Base-by-base conservation (phyloP, 2,113 vertebrate genomes). In the Centropus bengalensis region DNA sequence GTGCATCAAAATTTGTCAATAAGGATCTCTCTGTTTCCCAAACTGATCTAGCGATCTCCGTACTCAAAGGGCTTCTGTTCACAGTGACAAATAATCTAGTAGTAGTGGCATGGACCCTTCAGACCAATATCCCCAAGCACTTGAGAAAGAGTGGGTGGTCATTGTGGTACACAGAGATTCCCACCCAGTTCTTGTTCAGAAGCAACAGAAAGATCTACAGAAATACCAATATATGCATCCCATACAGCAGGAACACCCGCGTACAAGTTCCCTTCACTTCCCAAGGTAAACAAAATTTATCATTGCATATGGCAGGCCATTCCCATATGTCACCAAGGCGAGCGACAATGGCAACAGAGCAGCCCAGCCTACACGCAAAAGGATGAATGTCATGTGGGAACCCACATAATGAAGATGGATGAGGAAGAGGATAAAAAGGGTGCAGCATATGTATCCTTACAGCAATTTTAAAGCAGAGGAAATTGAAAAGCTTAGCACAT, bases 61-160 rank as follows among this genome's bases (percentile, higher is more conserved):
- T 62, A n/a, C 64, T n/a, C 1, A 0, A 14, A 30, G 27, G 9
- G 1, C 6, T 77, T 68, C 54, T 64, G 14, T 32, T 77, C 63
- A 36, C 1, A 38, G 26, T 4, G 32, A 30, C 22, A 36, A 56
- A 33, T 7, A 73, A 27, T 10, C 58, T 52, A 27, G 44, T 14
- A 36, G 19, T 2, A 64, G 32, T 16, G 19, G 32, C 0, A 1
- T 9, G 19, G 10, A 7, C 8, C 5, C 26, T 64, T 24, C 2
- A 2, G 60, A 69, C 83, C 60, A 8, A 27, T 2, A 5, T 10
- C 36, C n/a, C 40, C 32, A 51, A 47, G 30, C 14, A 55, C 22
- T 51, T 62, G 7, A 63, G 59, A 44, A 83, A 44, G 44, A n/a
- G 51, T 59, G 33, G 27, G 42, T 42, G 62, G 26, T 59, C 30